Evolutionary conservation across 37 sponge, comb jelly and placozoan species (phyloP), one percentile per base, ranked within the genome.

Genomic region (Petrosia ficiformis): DNA sequence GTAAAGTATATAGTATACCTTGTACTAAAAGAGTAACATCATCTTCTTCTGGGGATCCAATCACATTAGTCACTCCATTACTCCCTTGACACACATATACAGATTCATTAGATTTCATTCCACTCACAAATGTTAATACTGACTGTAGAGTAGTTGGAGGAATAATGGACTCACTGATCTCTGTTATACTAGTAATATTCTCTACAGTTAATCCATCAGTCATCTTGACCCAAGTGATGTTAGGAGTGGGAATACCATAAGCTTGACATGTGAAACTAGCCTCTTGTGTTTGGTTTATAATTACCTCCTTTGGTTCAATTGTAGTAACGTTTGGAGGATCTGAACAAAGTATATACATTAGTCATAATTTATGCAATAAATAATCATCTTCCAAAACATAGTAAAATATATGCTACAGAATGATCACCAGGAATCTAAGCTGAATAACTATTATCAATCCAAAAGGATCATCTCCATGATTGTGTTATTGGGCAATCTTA

Each of bases 211-310:
- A 28, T 32, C 19, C 38, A 35, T 4, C 8, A 22, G 22, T 6
- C 29, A 61, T 44, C 44, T 59, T 80, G 31, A 42, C 4, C 81
- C 81, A 80, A 3, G 24, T 42, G 35, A 80, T 24, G 26, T 28
- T n/a, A 28, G 73, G 81, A 38, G 42, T 42, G 1, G 81, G 81
- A 39, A 63, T 43, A 1, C 81, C 81, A 42, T 38, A 59, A 32
- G 73, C 73, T 2, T 29, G 41, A 59, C 81, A 80, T 25, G 38
- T 39, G 26, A 72, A 58, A 54, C 33, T 22, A 16, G 59, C n/a
- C 21, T 16, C 25, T 26, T 63, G 63, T 26, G 63, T 61, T 61
- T 61, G 63, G 28, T 61, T 61, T 11, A 61, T 61, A 22, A n/a
- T 61, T 24, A 61, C 6, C 63, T 61, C 63, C 26, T 22, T 61